phyloP scores from a whole-genome alignment of 2,113 vertebrate species.

The Pseudonaja textilis region DNA sequence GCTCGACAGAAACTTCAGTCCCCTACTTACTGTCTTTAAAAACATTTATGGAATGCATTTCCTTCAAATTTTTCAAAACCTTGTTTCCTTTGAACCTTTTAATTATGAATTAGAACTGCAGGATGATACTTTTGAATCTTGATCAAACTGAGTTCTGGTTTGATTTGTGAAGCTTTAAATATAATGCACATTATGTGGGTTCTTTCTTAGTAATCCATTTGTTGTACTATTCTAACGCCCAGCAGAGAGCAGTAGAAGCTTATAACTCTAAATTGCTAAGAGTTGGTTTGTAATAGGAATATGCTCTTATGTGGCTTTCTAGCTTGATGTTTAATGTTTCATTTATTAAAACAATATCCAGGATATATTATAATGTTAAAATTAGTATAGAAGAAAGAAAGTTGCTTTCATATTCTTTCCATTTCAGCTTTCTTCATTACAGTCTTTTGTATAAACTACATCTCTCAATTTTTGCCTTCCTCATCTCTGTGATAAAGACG shows the following conservation, averaged over 20 bases:
- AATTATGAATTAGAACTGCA: neutral
- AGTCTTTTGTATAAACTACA: neutral
- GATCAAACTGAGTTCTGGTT: neutral
- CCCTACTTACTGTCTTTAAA: too few species aligned
- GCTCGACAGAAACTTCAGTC: too few species aligned
- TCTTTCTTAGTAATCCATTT: neutral
- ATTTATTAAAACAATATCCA: neutral
- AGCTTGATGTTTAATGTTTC: neutral
- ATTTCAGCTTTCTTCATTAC: neutral
- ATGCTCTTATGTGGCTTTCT: slow-evolving; percentile 1
- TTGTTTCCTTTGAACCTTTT: neutral
- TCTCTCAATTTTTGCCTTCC: neutral
- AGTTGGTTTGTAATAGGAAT: neutral
- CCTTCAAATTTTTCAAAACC: neutral
- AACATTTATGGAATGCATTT: too few species aligned
- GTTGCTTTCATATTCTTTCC: neutral
- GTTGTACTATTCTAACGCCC: neutral
- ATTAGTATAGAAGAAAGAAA: neutral
- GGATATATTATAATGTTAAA: neutral
- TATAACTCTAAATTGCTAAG: neutral
- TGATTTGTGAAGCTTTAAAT: neutral
- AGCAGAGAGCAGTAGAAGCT: slow-evolving; percentile 17
- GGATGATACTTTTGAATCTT: neutral
- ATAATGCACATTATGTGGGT: neutral
- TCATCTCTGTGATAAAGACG: neutral